Evolutionary conservation across 2,888 invertebrate species (phyloP).

Genomic region (Perithous albicinctus): DNA sequence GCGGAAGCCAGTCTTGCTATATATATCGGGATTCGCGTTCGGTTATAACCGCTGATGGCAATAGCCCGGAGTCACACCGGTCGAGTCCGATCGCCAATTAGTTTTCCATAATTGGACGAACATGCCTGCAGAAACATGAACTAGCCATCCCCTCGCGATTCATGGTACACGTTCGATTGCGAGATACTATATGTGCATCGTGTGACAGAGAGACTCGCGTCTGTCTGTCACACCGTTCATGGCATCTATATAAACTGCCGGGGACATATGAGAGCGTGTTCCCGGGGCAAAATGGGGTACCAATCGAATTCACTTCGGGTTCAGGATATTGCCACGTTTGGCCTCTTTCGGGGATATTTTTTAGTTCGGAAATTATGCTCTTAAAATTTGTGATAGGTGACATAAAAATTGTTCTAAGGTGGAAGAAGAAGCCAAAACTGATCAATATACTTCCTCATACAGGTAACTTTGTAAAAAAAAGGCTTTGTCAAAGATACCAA

Average conservation of each 20-base stretch:
- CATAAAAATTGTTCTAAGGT: too few relatives aligned
- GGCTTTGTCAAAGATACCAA: too few relatives aligned
- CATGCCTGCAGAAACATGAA: constrained; percentile 69
- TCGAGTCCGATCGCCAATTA: constrained; percentile 79
- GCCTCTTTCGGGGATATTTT: background rate
- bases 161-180: constrained; percentile 48
- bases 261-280: too few relatives aligned
- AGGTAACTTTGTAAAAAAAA: too few relatives aligned
- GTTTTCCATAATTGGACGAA: constrained; percentile 84
- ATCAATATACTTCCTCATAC: too few relatives aligned
- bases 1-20: constrained; percentile 1
- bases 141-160: constrained; percentile 55
- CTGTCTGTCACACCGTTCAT: constrained; percentile 4
- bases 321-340: background rate
- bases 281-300: constrained; percentile 31
- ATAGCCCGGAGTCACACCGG: constrained; percentile 62
- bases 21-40: constrained; percentile 38
- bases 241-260: too few relatives aligned
- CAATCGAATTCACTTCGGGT: background rate
- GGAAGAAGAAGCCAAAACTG: too few relatives aligned
- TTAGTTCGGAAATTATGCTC: too few relatives aligned
- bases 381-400: too few relatives aligned
- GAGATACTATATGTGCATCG: constrained; percentile 17
- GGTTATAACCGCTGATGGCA: constrained; percentile 12
- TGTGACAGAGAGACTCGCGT: constrained; percentile 5